phyloP scores from a whole-genome alignment of 2,113 vertebrate genomes.

The Empidonax alnorum region DNA sequence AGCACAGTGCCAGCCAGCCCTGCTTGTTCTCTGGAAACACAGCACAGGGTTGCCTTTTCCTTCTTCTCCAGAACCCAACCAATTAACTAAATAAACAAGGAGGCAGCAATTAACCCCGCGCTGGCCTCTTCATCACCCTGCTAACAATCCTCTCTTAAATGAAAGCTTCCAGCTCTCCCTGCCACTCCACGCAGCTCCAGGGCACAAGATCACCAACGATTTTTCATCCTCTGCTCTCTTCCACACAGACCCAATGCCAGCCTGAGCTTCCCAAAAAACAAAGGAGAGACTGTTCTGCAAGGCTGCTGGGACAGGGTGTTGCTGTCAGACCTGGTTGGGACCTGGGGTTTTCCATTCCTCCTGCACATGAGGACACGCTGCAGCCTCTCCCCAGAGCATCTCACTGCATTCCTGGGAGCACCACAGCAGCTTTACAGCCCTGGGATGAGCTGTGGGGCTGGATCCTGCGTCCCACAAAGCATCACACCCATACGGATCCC shows the following conservation, averaged over 20 bases:
- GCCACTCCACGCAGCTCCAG: background rate
- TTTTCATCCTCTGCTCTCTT: background rate
- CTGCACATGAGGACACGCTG: background rate
- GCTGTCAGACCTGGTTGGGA: background rate
- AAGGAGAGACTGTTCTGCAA: background rate
- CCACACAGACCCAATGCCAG: background rate
- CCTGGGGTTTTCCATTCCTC: background rate
- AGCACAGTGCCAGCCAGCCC: background rate
- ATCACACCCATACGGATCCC: fast-evolving
- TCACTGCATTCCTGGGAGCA: background rate
- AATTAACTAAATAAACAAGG: background rate
- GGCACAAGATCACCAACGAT: background rate
- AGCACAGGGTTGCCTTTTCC: background rate
- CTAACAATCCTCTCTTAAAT: background rate
- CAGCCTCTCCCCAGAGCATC: background rate
- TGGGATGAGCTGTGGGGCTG: background rate
- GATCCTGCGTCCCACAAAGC: background rate
- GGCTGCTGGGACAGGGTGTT: background rate
- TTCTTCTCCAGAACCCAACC: background rate
- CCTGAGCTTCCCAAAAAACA: background rate
- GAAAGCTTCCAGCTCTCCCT: background rate
- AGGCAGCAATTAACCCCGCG: background rate
- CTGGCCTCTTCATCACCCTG: background rate
- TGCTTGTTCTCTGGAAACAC: fast-evolving
- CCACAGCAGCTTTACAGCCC: background rate